Base-by-base conservation (phyloP, 1,140 invertebrate genomes). In the Euglossa dilemma region DNA sequence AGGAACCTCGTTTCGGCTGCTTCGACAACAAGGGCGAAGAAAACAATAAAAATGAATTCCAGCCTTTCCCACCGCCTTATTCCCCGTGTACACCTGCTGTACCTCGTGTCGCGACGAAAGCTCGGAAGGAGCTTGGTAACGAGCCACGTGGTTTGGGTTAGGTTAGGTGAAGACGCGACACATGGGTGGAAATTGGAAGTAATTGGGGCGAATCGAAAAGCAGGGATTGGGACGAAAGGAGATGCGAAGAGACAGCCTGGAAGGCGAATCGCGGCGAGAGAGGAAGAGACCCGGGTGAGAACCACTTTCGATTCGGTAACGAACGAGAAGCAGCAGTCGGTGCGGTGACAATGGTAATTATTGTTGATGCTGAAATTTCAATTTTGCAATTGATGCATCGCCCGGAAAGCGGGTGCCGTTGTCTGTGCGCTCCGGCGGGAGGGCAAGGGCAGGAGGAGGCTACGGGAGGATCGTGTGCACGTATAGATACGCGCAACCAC, bases 361-460 rank as follows among this genome's bases (percentile, higher is more conserved):
- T 90, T 88, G 91, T 92, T 93, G 90, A 91, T 90, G 88, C 88
- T 90, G 89, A 92, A 93, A 94, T 93, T 93, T 92, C 91, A 92
- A 92, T 92, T 92, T 93, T 89, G 90, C 92, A 91, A 93, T 93
- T 93, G 93, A 93, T 90, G 92, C 92, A 88, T 91, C 90, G 90
- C 90, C 89, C 87, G 88, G 77, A 84, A 90, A 84, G 67, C 90
- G 72, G 52, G 43, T 74, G 56, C 56, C 67, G 63, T 57, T 80
- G 85, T 73, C 18, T 59, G 57, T 66, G 28, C 23, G 45, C 20
- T 23, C 69, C 25, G 14, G 52, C 70, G 20, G 69, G 43, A 54
- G 7, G 57, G 57, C 20, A 76, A 87, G 66, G 79, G 82, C 64
- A 56, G 43, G 71, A 79, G 63, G 59, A 66, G 52, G 73, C 18